These are phyloP conservation scores for Temnothorax nylanderi DNA, from an alignment of 1,140 invertebrate genomes.

Conservation along the genomic window DNA sequence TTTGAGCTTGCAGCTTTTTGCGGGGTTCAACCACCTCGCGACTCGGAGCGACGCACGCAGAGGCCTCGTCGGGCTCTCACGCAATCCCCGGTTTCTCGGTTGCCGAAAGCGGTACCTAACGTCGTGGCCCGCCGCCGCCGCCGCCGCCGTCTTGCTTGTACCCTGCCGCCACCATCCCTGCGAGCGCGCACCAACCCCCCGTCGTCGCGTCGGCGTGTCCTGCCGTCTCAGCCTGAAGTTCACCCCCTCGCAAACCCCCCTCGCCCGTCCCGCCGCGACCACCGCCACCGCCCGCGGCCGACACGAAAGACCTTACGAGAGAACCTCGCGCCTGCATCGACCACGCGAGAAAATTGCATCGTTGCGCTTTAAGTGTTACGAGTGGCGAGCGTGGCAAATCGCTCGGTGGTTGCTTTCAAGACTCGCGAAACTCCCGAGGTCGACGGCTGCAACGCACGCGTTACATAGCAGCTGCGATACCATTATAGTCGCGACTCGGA, in stretches of 20 bases:
- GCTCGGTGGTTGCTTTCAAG: conserved; percentile 39
- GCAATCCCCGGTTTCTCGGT: conserved; percentile 64
- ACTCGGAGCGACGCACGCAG: conserved; percentile 74
- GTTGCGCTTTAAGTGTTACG: conserved; percentile 70
- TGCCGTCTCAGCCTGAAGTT: conserved; percentile 62
- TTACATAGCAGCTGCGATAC: not conserved
- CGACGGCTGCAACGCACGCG: not conserved
- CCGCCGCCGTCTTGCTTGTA: conserved; percentile 41
- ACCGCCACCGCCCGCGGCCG: conserved; percentile 56
- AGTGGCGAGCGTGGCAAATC: conserved; percentile 53
- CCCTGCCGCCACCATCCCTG: not conserved
- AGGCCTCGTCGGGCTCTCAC: conserved; percentile 70
- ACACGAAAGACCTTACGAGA: conserved; percentile 71
- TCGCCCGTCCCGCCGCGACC: not conserved
- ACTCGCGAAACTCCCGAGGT: not conserved
- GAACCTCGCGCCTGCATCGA: conserved; percentile 66
- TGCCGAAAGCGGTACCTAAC: conserved; percentile 76
- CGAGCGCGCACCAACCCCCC: not conserved
- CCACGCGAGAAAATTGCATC: conserved; percentile 74
- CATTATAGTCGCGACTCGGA: not conserved
- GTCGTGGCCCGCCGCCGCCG: conserved; percentile 66
- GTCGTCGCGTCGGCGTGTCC: conserved; percentile 41
- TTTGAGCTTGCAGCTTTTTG: conserved; percentile 80
- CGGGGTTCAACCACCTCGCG: conserved; percentile 78
- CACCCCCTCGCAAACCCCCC: not conserved